Evolutionary conservation across 2,797 vertebrate genomes (phyloP).

Genomic region (Phrynocephalus guinanensis): DNA sequence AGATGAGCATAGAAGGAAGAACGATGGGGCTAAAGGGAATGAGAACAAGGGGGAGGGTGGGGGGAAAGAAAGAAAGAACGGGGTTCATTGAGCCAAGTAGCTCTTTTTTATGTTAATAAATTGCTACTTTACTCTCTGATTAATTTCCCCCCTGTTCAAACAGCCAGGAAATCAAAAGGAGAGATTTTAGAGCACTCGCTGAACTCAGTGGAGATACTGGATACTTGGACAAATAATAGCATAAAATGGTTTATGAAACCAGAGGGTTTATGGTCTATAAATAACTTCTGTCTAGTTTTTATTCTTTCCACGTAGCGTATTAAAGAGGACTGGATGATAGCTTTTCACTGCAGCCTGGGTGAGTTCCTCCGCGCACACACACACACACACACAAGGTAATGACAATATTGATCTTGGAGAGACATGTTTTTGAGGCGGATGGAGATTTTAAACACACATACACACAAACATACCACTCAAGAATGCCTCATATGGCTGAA

Average conservation of each 20-base stretch:
- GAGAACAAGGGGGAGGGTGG: constrained; percentile 34
- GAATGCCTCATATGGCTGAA: constrained; percentile 63
- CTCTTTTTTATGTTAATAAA: constrained; percentile 71
- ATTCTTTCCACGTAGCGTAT: constrained; percentile 79
- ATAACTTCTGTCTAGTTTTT: constrained; percentile 77
- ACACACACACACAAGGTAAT: constrained; percentile 75
- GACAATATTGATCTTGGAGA: constrained; percentile 77
- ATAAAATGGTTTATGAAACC: constrained; percentile 78
- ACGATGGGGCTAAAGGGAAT: constrained; percentile 44
- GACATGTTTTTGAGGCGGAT: constrained; percentile 73
- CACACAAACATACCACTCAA: constrained; percentile 49
- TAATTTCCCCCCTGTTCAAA: constrained; percentile 73
- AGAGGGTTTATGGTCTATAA: constrained; percentile 78
- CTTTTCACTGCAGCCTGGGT: constrained; percentile 78
- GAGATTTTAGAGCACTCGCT: constrained; percentile 61
- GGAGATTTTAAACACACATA: constrained; percentile 46
- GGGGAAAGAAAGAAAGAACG: constrained; percentile 54
- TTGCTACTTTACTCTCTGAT: constrained; percentile 71
- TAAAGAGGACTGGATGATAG: constrained; percentile 79
- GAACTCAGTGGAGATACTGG: constrained; percentile 68
- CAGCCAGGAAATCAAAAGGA: constrained; percentile 66
- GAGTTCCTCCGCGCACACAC: constrained; percentile 73
- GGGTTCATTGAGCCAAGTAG: constrained; percentile 65
- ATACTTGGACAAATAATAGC: constrained; percentile 75
- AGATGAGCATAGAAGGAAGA: constrained; percentile 55